Conservation (phyloP, 2,888 invertebrate genomes). For the Ceriagrion tenellum region DNA sequence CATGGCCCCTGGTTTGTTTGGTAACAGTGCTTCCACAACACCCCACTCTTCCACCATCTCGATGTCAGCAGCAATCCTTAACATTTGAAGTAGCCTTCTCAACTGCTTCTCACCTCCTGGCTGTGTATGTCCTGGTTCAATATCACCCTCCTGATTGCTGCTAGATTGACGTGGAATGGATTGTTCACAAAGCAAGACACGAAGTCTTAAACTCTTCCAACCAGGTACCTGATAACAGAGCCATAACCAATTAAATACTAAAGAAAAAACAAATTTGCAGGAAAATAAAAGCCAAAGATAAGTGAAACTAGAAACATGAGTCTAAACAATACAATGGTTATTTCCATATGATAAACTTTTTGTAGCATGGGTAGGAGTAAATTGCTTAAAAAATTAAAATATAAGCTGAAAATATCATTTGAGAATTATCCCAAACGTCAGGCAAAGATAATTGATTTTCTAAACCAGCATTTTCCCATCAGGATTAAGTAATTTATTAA, state of each 20-base stretch:
- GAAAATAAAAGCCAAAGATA: no score
- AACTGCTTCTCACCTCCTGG: slow-evolving; percentile 75
- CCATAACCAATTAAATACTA: background rate
- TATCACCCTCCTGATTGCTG: background rate
- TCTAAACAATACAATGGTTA: no score
- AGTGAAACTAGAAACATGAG: no score
- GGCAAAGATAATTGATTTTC: no score
- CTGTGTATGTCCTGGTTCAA: background rate
- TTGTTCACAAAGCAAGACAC: slow-evolving; percentile 91
- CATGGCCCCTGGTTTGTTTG: slow-evolving; percentile 46
- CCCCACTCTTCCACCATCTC: slow-evolving; percentile 57
- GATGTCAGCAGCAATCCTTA: slow-evolving; percentile 88
- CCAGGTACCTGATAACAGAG: slow-evolving; percentile 81
- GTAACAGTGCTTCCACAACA: slow-evolving; percentile 48
- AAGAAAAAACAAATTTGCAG: no score
- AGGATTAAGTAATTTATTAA: no score
- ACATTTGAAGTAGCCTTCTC: slow-evolving; percentile 87
- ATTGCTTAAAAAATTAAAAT: no score
- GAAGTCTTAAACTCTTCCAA: slow-evolving; percentile 92
- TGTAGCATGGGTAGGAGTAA: no score
- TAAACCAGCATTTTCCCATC: no score
- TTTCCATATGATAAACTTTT: no score
- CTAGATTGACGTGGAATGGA: slow-evolving; percentile 47
- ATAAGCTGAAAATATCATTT: no score
- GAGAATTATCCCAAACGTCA: no score